Conservation (phyloP, 1,140 invertebrate species). For the Tetramorium simillimum region DNA sequence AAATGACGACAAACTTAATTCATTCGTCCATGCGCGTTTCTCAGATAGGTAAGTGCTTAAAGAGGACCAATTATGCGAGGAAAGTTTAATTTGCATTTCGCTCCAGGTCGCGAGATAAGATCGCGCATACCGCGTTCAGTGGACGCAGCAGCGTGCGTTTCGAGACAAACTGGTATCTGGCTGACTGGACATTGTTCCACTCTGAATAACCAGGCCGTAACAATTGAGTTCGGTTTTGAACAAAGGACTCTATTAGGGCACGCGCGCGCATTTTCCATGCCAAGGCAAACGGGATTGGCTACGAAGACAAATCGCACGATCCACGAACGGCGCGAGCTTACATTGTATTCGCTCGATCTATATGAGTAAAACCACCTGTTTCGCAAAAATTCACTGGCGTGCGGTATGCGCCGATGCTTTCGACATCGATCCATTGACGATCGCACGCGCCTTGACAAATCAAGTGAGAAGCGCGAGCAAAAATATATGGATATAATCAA, state of each 20-base stretch:
- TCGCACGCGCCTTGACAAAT: slow-evolving; percentile 52
- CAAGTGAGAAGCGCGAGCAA: slow-evolving; percentile 31
- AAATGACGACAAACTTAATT: slow-evolving; percentile 25
- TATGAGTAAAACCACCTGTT: slow-evolving; percentile 76
- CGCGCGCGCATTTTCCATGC: slow-evolving; percentile 77
- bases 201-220: slow-evolving; percentile 59
- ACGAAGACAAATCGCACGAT: slow-evolving; percentile 76
- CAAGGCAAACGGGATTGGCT: slow-evolving; percentile 76
- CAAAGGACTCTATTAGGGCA: slow-evolving; percentile 74
- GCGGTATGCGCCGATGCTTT: slow-evolving; percentile 26
- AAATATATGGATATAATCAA: slow-evolving; percentile 54
- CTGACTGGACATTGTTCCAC: slow-evolving; percentile 67
- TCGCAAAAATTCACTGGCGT: slow-evolving; percentile 71
- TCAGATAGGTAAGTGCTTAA: slow-evolving; percentile 24
- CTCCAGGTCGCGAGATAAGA: slow-evolving; percentile 44
- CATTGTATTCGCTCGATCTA: slow-evolving; percentile 70
- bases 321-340: slow-evolving; percentile 71
- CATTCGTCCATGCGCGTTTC: slow-evolving; percentile 14
- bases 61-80: slow-evolving; percentile 51
- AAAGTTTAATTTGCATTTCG: slow-evolving; percentile 61
- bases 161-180: slow-evolving; percentile 46
- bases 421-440: slow-evolving; percentile 16
- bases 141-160: slow-evolving; percentile 6
- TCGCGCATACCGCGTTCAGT: slow-evolving; percentile 43
- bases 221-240: slow-evolving; percentile 72